Percentiles rank a stretch among this genome's conserved stretches.
Conservation (phyloP, 2,888 invertebrate genomes). For the Drosophila diplacantha region DNA sequence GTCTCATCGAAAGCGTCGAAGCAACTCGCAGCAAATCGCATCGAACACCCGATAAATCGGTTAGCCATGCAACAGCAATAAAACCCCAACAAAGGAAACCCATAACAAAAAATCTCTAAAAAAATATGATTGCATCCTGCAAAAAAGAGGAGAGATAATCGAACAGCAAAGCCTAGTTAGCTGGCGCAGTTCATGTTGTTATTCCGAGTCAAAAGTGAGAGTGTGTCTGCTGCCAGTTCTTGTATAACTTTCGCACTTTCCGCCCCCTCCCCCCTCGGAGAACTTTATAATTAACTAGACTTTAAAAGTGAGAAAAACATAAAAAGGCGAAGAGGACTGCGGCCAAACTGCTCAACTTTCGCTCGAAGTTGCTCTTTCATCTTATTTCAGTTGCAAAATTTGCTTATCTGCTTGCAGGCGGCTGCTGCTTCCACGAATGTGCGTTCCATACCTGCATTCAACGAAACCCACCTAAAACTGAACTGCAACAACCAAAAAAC, state of each 20-base stretch:
- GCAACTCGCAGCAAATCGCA: slow-evolving; percentile 56
- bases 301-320: slow-evolving; percentile 1
- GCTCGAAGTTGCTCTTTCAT: slow-evolving; percentile 10
- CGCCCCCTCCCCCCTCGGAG: not conserved
- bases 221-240: slow-evolving; percentile 23
- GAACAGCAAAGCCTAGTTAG: not conserved
- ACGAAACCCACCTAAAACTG: slow-evolving; percentile 24
- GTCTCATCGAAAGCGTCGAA: slow-evolving; percentile 73
- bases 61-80: slow-evolving; percentile 13
- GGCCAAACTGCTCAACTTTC: slow-evolving; percentile 9
- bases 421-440: slow-evolving; percentile 23
- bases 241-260: slow-evolving; percentile 32
- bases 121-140: not conserved
- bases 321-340: slow-evolving; percentile 8
- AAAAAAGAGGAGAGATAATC: not conserved
- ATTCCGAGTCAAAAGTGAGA: slow-evolving; percentile 21
- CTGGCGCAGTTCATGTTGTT: not conserved
- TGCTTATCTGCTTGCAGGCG: slow-evolving; percentile 38
- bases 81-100: slow-evolving; percentile 7
- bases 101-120: not conserved
- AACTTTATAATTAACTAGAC: slow-evolving; percentile 19
- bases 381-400: slow-evolving; percentile 29
- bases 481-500: slow-evolving; percentile 33
- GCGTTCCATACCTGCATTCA: slow-evolving; percentile 4
- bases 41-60: slow-evolving; percentile 29